These are phyloP conservation scores for Anableps anableps DNA, from an alignment of 2,797 vertebrate species.

Conservation along the genomic window DNA sequence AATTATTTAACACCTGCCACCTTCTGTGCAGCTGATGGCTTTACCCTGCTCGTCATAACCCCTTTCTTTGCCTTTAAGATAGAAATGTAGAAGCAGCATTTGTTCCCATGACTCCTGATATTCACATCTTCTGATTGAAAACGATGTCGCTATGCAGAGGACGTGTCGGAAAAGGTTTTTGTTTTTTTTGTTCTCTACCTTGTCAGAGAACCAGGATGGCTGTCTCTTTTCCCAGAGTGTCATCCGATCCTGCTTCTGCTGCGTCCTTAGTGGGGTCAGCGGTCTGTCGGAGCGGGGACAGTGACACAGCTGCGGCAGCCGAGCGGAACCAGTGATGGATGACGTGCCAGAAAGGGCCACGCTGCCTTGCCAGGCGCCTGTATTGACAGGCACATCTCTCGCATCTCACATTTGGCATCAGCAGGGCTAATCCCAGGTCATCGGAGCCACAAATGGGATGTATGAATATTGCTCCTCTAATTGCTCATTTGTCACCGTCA, in stretches of 20 bases:
- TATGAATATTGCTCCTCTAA: conserved; percentile 73
- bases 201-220: conserved; percentile 51
- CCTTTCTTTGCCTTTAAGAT: conserved; percentile 6
- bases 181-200: conserved; percentile 24
- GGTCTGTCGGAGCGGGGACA: conserved; percentile 50
- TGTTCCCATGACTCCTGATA: conserved; percentile 23
- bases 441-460: conserved; percentile 68
- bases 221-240: conserved; percentile 60
- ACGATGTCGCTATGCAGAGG: conserved; percentile 43
- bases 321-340: conserved; percentile 81
- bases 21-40: conserved; percentile 51
- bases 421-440: conserved; percentile 76
- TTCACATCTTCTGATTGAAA: conserved; percentile 62
- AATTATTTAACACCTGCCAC: conserved; percentile 63
- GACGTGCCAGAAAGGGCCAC: conserved; percentile 70
- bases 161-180: conserved; percentile 23
- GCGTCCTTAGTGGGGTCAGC: conserved; percentile 73
- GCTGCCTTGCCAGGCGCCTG: conserved; percentile 58
- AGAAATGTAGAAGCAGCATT: conserved; percentile 27
- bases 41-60: conserved; percentile 41
- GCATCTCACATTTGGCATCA: conserved; percentile 66
- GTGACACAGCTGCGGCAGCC: conserved; percentile 77
- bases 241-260: conserved; percentile 69
- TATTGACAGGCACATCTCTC: conserved; percentile 73
- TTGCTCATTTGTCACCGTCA: conserved; percentile 83